A percentile compares a stretch with the other conserved stretches of the same genome.
Evolutionary conservation across 2,113 vertebrate genomes (phyloP).

Genomic region (Chascanopsetta lugubris): DNA sequence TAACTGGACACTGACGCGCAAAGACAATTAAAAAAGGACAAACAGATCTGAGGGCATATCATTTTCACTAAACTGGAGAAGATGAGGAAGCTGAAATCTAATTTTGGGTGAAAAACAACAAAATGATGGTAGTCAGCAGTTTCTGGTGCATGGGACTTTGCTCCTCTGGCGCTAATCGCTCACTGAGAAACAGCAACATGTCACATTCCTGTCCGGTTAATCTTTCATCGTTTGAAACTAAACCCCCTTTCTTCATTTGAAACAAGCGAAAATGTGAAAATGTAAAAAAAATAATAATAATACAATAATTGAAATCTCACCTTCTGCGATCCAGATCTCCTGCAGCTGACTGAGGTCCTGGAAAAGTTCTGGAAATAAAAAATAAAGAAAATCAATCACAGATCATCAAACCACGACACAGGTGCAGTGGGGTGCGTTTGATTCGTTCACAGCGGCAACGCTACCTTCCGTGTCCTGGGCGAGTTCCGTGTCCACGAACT

Average conservation of each 20-base stretch:
- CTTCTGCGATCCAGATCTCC: slow-evolving; percentile 98
- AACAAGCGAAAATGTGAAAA: too few relatives aligned
- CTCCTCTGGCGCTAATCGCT: slow-evolving; percentile 14
- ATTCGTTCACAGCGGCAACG: fast-evolving
- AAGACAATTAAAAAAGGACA: too few relatives aligned
- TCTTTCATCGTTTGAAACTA: slow-evolving; percentile 34
- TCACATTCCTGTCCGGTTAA: slow-evolving; percentile 50
- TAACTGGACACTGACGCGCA: too few relatives aligned
- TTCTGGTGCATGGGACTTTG: slow-evolving; percentile 47
- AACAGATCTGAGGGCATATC: too few relatives aligned
- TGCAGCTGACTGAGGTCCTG: slow-evolving; percentile 98
- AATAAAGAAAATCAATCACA: background rate
- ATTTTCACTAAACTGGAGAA: too few relatives aligned
- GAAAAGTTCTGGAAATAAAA: slow-evolving; percentile 89
- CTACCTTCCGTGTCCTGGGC: slow-evolving; percentile 97
- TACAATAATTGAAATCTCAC: slow-evolving; percentile 64
- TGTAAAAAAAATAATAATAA: background rate
- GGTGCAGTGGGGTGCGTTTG: too few relatives aligned
- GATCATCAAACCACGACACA: background rate
- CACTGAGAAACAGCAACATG: slow-evolving; percentile 19
- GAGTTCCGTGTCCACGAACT: slow-evolving; percentile 92
- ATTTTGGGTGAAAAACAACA: background rate
- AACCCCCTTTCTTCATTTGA: slow-evolving; percentile 9
- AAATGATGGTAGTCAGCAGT: slow-evolving; percentile 29
- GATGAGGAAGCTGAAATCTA: too few relatives aligned